phyloP scores from a whole-genome alignment of 2,888 invertebrate species.

The Calameuta filiformis region DNA sequence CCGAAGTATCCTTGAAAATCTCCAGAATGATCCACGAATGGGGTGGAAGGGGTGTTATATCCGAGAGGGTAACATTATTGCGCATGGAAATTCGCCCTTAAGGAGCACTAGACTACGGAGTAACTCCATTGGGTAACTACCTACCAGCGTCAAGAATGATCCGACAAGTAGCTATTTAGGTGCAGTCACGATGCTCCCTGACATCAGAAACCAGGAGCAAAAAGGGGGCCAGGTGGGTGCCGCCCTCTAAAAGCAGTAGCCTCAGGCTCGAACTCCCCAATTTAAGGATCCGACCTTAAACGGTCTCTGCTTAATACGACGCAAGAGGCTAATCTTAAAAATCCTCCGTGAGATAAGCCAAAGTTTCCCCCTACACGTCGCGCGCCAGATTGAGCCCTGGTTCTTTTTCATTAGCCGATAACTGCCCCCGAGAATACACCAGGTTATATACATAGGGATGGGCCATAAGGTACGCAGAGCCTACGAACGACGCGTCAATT shows the following conservation, averaged over 20 bases:
- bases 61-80: neutral
- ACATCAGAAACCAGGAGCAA: conserved; percentile 29
- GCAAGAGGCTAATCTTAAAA: conserved; percentile 64
- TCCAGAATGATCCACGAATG: neutral
- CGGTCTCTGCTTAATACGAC: conserved; percentile 62
- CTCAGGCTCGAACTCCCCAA: conserved; percentile 20
- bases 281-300: conserved; percentile 47
- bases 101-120: neutral
- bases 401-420: conserved; percentile 63
- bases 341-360: conserved; percentile 58
- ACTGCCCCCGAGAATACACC: conserved; percentile 50
- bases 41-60: neutral
- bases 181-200: conserved; percentile 40
- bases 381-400: conserved; percentile 46
- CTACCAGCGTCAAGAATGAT: conserved; percentile 46
- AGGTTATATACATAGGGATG: conserved; percentile 4
- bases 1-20: neutral
- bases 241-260: conserved; percentile 12
- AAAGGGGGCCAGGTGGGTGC: conserved; percentile 26
- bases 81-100: neutral
- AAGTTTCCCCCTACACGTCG: conserved; percentile 29
- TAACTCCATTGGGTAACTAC: neutral
- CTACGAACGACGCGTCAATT: conserved; percentile 61
- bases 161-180: conserved; percentile 66
- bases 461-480: conserved; percentile 20